These are phyloP conservation scores for Troides oblongomaculatus DNA, from an alignment of 2,888 invertebrate species.

Conservation along the genomic window DNA sequence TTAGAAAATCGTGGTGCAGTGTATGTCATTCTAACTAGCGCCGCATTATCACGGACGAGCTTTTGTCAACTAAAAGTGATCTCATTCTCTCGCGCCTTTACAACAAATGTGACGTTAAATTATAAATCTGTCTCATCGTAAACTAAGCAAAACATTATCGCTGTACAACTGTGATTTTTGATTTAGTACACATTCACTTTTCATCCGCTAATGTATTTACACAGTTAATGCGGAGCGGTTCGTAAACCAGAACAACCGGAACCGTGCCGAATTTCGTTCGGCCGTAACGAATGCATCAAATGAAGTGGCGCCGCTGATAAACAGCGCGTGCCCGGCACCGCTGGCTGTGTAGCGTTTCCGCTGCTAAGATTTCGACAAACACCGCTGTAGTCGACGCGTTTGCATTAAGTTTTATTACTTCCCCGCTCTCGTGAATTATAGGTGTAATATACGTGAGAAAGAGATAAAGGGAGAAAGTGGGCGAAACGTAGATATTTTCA, in stretches of 20 bases:
- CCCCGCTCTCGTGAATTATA: slow-evolving; percentile 70
- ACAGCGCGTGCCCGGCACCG: slow-evolving; percentile 42
- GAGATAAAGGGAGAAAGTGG: slow-evolving; percentile 35
- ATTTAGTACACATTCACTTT: slow-evolving; percentile 17
- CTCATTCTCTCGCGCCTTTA: too few species aligned
- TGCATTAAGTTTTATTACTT: slow-evolving; percentile 76
- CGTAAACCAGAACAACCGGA: slow-evolving; percentile 28
- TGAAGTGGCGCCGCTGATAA: slow-evolving; percentile 36
- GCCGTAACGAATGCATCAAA: slow-evolving; percentile 23
- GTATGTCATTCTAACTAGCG: too few species aligned
- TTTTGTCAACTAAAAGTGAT: too few species aligned
- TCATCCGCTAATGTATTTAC: slow-evolving; percentile 70
- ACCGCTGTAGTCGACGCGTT: slow-evolving; percentile 60
- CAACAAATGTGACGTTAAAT: too few species aligned
- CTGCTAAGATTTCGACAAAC: slow-evolving; percentile 67
- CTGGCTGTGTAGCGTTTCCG: slow-evolving; percentile 55
- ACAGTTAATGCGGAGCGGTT: slow-evolving; percentile 61
- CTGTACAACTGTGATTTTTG: slow-evolving; percentile 2
- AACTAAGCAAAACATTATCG: not conserved
- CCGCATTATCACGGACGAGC: too few species aligned
- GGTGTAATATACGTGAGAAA: slow-evolving; percentile 53
- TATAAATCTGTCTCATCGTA: not conserved
- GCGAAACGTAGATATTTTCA: slow-evolving; percentile 54
- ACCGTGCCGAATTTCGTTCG: not conserved
- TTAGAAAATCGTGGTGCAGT: too few species aligned